Evolutionary conservation across 1,140 invertebrate genomes (phyloP), one percentile per base, ranked within the genome.

Genomic region (Schlechtendalia chinensis): DNA sequence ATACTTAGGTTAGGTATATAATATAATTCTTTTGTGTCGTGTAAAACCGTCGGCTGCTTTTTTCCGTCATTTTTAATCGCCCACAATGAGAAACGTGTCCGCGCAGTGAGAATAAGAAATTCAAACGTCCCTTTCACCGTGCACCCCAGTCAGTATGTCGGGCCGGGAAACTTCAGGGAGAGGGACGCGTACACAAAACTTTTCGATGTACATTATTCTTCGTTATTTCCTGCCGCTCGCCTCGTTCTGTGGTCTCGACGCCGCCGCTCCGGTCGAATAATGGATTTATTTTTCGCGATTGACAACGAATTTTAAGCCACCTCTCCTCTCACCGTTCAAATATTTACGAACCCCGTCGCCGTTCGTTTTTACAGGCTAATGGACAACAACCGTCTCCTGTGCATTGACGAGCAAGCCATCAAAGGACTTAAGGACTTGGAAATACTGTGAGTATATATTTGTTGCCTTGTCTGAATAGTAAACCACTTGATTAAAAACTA

Each of bases 361-460:
- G 82, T 82, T 83, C 82, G 85, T 86, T 88, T 86, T 88, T 88
- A 27, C 87, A 94, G 93, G 83, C 92, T 97, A 86, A 87, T 99
- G 82, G 97, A 99, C 85, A 94, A 96, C 85, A 99, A 98, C 86
- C 91, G 93, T 83, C 88, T 99, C 82, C 94, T 93, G 16, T 98
- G 97, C 85, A 90, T 98, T 83, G 96, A 97, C 83, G 94, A 96
- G 84, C 90, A 91, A 82, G 92, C 95, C 1, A 89, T 98, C 71
- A 90, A 91, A 85, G 90, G 91, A 65, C 85, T 97, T 67, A 94
- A 91, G 84, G 93, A 95, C 83, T 86, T 97, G 84, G 94, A 97
- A 87, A 92, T 94, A 83, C 87, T 96, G 94, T 96, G 88, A 94
- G 93, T 91, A 85, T 29, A 8, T 39, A 39, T 4, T 4, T 39